Base-by-base conservation (phyloP, 1,140 invertebrate species). In the Matsumurasca onukii region DNA sequence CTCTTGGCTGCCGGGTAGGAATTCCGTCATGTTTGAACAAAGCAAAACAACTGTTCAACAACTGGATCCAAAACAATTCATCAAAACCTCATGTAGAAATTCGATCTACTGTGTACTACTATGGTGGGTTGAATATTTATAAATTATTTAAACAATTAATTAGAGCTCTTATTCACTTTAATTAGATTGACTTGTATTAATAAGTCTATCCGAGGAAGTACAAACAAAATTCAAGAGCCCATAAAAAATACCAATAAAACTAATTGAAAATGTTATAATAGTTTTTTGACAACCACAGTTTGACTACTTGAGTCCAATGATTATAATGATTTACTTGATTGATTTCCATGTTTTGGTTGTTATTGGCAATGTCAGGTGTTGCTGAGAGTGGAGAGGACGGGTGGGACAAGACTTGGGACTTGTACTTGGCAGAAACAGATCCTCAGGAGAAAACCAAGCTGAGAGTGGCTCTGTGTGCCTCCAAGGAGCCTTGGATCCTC, bases 381-480 rank as follows among this genome's bases (percentile, higher is more conserved):
- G 77, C 73, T 68, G 73, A 74, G 69, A 73, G 73, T 34, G 82
- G 81, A 24, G 81, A 86, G 57, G 74, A 77, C 1, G 85, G 88
- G 49, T 97, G 95, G 94, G 80, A 91, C 29, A 77, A 80, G 51
- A 76, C 97, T 69, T 94, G 91, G 85, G 62, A 89, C 1, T 81
- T 86, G 67, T 97, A 92, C 77, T 70, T 85, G 31, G 77, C 79
- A 0, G 94, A 95, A 77, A 80, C 80, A n/a, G 89, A 95, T 77
- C 87, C 91, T 0, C 86, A 88, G 63, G 92, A 95, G 76, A 91
- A 89, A 77, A 69, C 84, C 0, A 89, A 89, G 75, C 75, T 95
- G 0, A 82, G 93, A 76, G 75, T 79, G 9, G 89, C 88, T 9
- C 80, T 97, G 30, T 81, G 90, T 0, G 86, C 85, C 25, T 84